phyloP scores from a whole-genome alignment of 2,797 vertebrate genomes.

The Peromyscus attwateri region DNA sequence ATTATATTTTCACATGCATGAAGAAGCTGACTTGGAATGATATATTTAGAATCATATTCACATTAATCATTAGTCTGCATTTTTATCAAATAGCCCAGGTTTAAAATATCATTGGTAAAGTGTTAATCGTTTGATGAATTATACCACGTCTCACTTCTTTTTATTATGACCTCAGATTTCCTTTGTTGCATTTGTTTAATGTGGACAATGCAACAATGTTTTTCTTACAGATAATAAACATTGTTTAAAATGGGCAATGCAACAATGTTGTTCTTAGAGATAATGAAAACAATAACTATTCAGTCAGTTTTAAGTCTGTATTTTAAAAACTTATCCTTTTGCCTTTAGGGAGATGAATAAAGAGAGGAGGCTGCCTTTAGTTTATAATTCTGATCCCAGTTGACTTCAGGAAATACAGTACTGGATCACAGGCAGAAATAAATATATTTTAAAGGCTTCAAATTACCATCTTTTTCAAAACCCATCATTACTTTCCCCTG shows the following conservation, averaged over 20 bases:
- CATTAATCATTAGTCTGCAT: background rate
- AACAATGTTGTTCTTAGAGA: background rate
- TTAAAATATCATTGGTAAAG: constrained; percentile 7
- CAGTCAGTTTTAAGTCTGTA: background rate
- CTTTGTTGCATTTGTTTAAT: background rate
- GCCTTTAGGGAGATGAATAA: background rate
- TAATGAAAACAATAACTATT: background rate
- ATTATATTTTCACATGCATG: background rate
- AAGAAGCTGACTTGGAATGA: background rate
- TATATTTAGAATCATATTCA: background rate
- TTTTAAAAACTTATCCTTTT: background rate
- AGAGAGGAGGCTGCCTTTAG: background rate
- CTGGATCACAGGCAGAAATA: constrained; percentile 29
- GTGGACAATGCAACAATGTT: background rate
- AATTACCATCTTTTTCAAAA: constrained; percentile 56
- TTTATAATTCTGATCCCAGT: background rate
- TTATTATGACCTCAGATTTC: background rate
- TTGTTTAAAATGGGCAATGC: background rate
- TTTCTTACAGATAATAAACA: background rate
- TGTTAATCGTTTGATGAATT: background rate
- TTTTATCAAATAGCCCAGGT: background rate
- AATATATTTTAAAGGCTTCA: constrained; percentile 35
- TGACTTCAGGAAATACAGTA: background rate
- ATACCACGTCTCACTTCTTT: background rate
- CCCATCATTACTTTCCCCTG: background rate